These are phyloP conservation scores for Premnoplex brunnescens DNA, from an alignment of 2,797 vertebrate species.

Conservation along the genomic window DNA sequence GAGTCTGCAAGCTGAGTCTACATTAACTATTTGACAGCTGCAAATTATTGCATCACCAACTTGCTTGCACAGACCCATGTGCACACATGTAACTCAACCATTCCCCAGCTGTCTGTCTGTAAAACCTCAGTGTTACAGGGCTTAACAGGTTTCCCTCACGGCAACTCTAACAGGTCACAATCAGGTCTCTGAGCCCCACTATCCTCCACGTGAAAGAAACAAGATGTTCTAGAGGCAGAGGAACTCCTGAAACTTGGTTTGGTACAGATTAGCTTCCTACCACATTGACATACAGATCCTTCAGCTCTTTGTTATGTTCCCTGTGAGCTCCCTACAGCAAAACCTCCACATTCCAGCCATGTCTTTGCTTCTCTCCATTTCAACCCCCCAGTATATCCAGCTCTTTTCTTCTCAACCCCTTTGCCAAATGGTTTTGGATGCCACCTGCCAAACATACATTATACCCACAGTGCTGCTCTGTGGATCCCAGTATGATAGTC, in stretches of 20 bases:
- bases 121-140: not conserved
- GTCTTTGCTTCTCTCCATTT: not conserved
- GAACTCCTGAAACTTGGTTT: not conserved
- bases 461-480: not conserved
- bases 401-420: not conserved
- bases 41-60: not conserved
- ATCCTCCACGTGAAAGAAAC: not conserved
- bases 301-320: not conserved
- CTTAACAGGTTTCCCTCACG: not conserved
- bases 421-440: not conserved
- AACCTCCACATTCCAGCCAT: not conserved
- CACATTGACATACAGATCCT: not conserved
- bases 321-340: not conserved
- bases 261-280: not conserved
- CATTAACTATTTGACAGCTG: conserved; percentile 43
- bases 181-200: not conserved
- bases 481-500: not conserved
- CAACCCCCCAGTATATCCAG: fast-evolving
- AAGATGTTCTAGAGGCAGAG: not conserved
- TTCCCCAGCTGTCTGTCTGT: not conserved
- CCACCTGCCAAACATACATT: not conserved
- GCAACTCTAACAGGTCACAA: not conserved
- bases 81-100: not conserved
- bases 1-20: not conserved
- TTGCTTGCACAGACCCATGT: not conserved